These are phyloP conservation scores for Sarcophaga rosellei DNA, from an alignment of 2,888 invertebrate species.

Conservation along the genomic window DNA sequence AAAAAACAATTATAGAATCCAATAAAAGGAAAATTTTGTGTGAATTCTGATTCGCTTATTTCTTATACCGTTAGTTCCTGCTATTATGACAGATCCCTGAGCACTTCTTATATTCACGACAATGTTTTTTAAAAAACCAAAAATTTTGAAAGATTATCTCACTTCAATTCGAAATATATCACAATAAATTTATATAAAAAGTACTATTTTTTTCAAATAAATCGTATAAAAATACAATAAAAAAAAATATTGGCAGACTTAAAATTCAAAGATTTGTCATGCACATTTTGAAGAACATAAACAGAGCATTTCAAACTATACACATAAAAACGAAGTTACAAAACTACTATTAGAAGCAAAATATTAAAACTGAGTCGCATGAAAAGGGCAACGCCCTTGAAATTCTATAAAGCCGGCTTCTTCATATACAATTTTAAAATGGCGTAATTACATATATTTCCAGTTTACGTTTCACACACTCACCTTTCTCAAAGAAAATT, in stretches of 20 bases:
- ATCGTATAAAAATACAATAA: not conserved
- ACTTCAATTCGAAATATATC: too few relatives aligned
- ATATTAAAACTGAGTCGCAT: not conserved
- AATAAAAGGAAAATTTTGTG: constrained; percentile 2
- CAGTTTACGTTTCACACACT: constrained; percentile 8
- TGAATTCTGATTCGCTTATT: not conserved
- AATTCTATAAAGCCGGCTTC: constrained; percentile 62
- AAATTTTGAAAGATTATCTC: constrained; percentile 57
- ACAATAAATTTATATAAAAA: too few relatives aligned
- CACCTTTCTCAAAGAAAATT: constrained; percentile 40
- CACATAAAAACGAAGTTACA: not conserved
- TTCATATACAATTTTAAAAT: constrained; percentile 45
- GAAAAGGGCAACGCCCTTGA: constrained; percentile 74
- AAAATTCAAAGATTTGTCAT: constrained; percentile 27
- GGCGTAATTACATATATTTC: constrained; percentile 35
- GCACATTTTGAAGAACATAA: not conserved
- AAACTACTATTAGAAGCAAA: constrained; percentile 20
- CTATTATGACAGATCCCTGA: not conserved
- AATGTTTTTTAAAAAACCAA: constrained; percentile 58
- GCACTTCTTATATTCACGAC: constrained; percentile 57
- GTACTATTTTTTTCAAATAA: not conserved
- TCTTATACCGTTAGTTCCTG: constrained; percentile 9
- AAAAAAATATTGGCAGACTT: constrained; percentile 46
- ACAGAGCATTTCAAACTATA: not conserved
- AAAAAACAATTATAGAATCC: not conserved